Base-by-base conservation (phyloP, 1,140 invertebrate species). In the Atta texana region DNA sequence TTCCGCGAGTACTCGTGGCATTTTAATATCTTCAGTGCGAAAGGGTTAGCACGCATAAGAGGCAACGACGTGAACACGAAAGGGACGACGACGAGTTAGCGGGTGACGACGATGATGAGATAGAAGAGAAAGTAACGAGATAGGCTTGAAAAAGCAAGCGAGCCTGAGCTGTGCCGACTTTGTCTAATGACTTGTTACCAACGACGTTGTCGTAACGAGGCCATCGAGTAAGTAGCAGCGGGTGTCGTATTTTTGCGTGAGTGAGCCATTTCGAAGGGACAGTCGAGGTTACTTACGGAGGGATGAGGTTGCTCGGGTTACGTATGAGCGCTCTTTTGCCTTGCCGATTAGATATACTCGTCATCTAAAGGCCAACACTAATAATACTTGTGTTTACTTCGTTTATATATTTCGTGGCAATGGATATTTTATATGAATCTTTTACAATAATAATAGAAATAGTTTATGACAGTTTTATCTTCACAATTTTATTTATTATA, bases 181-280 rank as follows among this genome's bases (percentile, higher is more conserved):
- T 77, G 87, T 92, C 91, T 93, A 93, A 94, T 93, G 91, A 93
- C 91, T 94, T 91, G 94, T 93, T 93, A 92, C 90, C 89, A 87
- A 92, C 89, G 88, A 90, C 90, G 81, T 87, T 51, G 69, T 87
- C 86, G 89, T 93, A 94, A 94, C 93, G 91, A 93, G 92, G 89
- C 87, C 87, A 92, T 77, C 87, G 90, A 91, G 24, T 91, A 93
- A 92, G 86, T 91, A 87, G 76, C 85, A 71, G 87, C 71, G 81
- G 89, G 88, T 80, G 81, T 80, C 78, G 74, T 63, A 21, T 81
- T 85, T 61, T 88, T 72, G 77, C 88, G 80, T 89, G 88, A 74
- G 77, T 55, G 68, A 77, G 76, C 88, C 28, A 57, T 82, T 82
- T 82, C 78, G 85, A 90, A 90, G 89, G 85, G 85, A 59, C 57